Conservation (phyloP, 2,113 vertebrate genomes). For the Scatophagus argus region DNA sequence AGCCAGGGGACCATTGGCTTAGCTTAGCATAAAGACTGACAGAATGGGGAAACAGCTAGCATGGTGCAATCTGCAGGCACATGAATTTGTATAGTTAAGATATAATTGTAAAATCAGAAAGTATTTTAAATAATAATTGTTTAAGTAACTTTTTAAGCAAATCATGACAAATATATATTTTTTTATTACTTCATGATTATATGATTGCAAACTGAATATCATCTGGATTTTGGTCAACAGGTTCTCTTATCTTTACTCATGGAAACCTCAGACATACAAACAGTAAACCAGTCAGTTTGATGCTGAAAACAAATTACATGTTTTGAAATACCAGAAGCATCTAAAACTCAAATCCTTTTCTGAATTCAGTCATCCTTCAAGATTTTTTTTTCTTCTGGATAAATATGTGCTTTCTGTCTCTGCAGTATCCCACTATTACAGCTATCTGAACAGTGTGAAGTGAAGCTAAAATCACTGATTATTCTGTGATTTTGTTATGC, state of each 20-base stretch:
- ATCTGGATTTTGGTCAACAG: background rate
- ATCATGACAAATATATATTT: too few relatives aligned
- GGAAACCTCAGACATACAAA: background rate
- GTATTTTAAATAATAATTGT: too few relatives aligned
- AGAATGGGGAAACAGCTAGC: too few relatives aligned
- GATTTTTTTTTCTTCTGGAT: background rate
- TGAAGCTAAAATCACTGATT: background rate
- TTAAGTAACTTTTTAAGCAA: too few relatives aligned
- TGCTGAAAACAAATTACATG: too few relatives aligned
- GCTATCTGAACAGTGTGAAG: background rate
- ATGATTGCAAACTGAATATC: background rate
- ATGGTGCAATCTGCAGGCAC: background rate
- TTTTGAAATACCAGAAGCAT: too few relatives aligned
- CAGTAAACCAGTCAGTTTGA: too few relatives aligned
- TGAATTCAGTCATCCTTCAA: background rate
- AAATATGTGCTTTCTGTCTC: background rate
- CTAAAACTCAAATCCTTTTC: background rate
- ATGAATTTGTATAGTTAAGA: too few relatives aligned
- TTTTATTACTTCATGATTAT: background rate
- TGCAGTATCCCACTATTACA: background rate
- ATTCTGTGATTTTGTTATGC: background rate
- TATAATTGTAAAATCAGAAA: too few relatives aligned
- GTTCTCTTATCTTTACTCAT: too few relatives aligned
- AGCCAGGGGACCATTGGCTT: background rate
- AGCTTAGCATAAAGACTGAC: background rate